A percentile compares a stretch with the other conserved stretches of the same genome.
phyloP scores from a whole-genome alignment of 2,113 vertebrate species.

The Riparia riparia region DNA sequence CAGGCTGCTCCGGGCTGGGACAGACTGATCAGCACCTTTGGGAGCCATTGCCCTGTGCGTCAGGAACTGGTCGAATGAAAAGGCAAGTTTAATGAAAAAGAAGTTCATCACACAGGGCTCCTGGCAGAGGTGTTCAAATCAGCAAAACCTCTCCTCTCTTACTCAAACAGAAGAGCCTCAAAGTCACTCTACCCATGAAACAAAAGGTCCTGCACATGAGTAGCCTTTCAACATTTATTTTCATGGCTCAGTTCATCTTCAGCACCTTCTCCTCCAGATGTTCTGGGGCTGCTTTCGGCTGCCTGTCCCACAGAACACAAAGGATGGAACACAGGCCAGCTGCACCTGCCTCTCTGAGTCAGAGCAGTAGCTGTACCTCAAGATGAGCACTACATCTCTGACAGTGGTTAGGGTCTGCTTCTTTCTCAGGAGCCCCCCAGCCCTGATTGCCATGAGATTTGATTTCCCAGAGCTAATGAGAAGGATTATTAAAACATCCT shows the following conservation, averaged over 20 bases:
- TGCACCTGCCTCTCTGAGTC: neutral
- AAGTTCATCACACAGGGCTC: neutral
- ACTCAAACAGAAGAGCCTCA: neutral
- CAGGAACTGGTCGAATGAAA: neutral
- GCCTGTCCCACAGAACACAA: neutral
- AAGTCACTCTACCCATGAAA: neutral
- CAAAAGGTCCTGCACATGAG: neutral
- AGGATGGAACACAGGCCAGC: neutral
- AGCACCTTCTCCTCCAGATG: neutral
- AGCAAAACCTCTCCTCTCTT: neutral
- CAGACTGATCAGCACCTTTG: neutral
- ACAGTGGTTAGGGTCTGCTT: neutral
- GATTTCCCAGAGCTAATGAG: conserved; percentile 35
- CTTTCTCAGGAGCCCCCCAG: neutral
- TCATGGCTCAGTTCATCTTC: neutral
- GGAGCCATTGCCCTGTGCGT: neutral
- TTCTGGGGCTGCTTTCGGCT: neutral
- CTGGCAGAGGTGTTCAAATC: neutral
- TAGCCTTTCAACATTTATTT: neutral
- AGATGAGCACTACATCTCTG: neutral
- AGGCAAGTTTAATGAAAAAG: neutral
- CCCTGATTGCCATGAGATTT: neutral
- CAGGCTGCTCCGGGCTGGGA: neutral
- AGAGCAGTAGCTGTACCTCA: neutral
- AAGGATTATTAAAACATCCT: conserved; percentile 49